Percentiles rank a stretch among this genome's conserved stretches.
These are phyloP conservation scores for Lasius platythorax DNA, from an alignment of 2,888 invertebrate genomes.

Conservation along the genomic window DNA sequence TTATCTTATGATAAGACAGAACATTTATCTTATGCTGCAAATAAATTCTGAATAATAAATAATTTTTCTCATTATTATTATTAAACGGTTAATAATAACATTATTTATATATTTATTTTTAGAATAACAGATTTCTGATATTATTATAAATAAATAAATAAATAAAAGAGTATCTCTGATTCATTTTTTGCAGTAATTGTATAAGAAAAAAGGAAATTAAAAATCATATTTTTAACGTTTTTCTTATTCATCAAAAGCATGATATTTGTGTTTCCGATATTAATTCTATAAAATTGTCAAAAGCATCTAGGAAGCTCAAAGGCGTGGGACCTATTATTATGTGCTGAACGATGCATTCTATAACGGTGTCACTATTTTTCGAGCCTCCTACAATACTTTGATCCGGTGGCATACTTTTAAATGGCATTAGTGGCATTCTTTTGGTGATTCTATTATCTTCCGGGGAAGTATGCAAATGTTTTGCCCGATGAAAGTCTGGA, in stretches of 20 bases:
- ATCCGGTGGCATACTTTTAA: constrained; percentile 81
- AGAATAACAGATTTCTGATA: not conserved
- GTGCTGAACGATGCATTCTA: constrained; percentile 69
- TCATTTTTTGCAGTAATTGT: not conserved
- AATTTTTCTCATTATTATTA: not conserved
- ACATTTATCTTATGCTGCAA: not conserved
- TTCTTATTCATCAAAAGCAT: not conserved
- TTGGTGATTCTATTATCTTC: constrained; percentile 28
- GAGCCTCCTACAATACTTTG: constrained; percentile 74
- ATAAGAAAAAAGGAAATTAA: not conserved
- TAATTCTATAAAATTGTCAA: not conserved
- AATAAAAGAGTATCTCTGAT: not conserved
- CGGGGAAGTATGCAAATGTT: constrained; percentile 5
- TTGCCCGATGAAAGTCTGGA: not conserved
- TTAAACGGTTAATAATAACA: not conserved
- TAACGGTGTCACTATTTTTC: constrained; percentile 78
- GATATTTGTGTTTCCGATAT: not conserved
- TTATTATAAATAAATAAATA: not conserved
- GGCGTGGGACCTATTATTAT: constrained; percentile 79
- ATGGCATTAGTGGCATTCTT: constrained; percentile 55
- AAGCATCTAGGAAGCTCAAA: constrained; percentile 15
- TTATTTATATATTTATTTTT: not conserved
- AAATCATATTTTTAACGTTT: not conserved
- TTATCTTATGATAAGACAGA: too few relatives aligned
- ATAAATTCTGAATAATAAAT: constrained; percentile 1